phyloP scores from a whole-genome alignment of 2,797 vertebrate species.

The Natrix natrix region DNA sequence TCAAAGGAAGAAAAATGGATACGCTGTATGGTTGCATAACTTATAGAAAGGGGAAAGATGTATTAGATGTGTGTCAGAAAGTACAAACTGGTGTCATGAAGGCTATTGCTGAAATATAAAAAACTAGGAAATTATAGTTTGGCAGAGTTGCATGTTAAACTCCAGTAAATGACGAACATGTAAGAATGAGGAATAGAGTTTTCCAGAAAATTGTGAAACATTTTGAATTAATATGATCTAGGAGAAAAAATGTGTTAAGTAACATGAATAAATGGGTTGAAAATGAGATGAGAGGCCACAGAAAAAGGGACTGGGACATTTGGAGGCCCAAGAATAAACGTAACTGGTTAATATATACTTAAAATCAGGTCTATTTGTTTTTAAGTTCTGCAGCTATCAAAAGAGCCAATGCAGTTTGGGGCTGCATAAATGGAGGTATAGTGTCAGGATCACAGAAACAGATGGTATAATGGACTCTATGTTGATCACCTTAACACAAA shows the following conservation, averaged over 20 bases:
- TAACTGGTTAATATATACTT: not conserved
- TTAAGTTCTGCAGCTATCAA: not conserved
- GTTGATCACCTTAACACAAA: not conserved
- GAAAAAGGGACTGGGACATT: not conserved
- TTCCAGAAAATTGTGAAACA: not conserved
- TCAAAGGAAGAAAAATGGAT: not conserved
- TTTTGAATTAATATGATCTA: not conserved
- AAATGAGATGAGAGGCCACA: not conserved
- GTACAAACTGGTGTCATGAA: not conserved
- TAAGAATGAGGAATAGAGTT: not conserved
- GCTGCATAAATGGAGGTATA: not conserved
- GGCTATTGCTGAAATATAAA: not conserved
- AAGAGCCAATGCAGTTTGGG: not conserved
- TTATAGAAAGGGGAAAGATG: not conserved
- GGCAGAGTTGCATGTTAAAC: not conserved
- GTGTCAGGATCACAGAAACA: not conserved
- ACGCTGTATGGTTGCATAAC: not conserved
- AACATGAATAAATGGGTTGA: not conserved
- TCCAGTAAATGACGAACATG: not conserved
- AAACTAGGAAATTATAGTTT: not conserved
- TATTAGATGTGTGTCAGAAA: not conserved
- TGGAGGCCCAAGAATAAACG: not conserved
- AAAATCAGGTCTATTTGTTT: not conserved
- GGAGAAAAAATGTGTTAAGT: not conserved
- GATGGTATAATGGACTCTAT: not conserved